These are phyloP conservation scores for Myotis daubentonii DNA, from an alignment of 2,797 vertebrate species.

Conservation along the genomic window DNA sequence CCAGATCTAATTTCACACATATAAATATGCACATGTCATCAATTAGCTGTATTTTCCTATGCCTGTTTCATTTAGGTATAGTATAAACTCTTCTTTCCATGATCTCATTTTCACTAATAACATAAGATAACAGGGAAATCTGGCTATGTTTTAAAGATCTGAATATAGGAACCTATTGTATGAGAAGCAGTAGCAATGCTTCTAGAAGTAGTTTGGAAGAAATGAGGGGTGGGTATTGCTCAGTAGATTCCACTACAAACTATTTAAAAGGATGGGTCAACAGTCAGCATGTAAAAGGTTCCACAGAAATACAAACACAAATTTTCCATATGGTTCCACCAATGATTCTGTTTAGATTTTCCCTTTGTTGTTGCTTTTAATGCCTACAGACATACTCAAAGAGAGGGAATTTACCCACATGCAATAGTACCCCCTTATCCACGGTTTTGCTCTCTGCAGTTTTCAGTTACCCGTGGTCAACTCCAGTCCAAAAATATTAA, in stretches of 20 bases:
- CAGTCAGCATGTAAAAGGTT: background rate
- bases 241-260: background rate
- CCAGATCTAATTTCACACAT: conserved; percentile 56
- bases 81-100: conserved; percentile 49
- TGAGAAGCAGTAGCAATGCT: conserved; percentile 38
- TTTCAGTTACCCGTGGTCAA: background rate
- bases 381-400: background rate
- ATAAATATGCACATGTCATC: conserved; percentile 47
- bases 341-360: conserved; percentile 24
- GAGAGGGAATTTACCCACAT: conserved; percentile 7
- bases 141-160: conserved; percentile 42
- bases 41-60: conserved; percentile 57
- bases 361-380: conserved; percentile 29
- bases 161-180: background rate
- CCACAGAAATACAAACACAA: background rate
- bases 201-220: conserved; percentile 31
- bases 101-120: conserved; percentile 61
- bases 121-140: conserved; percentile 22
- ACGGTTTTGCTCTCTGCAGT: background rate
- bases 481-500: background rate
- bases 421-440: background rate
- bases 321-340: background rate
- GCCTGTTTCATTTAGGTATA: conserved; percentile 44
- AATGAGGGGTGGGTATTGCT: background rate
- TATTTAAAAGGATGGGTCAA: conserved; percentile 50